A percentile compares a stretch with the other conserved stretches of the same genome.
Evolutionary conservation across 2,888 invertebrate species (phyloP).

Genomic region (Limnephilus marmoratus): DNA sequence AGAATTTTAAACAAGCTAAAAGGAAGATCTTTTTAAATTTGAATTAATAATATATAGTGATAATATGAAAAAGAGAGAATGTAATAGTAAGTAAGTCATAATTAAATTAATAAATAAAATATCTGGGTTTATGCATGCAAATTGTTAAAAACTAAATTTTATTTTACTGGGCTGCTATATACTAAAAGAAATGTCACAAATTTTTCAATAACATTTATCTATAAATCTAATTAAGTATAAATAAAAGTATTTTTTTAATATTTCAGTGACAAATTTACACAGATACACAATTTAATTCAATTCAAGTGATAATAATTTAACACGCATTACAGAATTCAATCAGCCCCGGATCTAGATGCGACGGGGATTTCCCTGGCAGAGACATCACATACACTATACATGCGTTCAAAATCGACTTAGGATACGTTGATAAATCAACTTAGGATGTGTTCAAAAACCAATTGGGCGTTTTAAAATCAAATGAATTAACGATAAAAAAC

Average conservation of each 20-base stretch:
- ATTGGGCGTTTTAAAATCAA: too few relatives aligned
- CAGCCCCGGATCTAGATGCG: too few relatives aligned
- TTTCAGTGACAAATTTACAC: neutral
- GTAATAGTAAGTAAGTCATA: too few relatives aligned
- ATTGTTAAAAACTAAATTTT: neutral
- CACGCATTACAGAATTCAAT: neutral
- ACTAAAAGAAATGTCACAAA: neutral
- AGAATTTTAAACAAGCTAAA: neutral
- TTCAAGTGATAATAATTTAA: neutral
- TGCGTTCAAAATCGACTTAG: too few relatives aligned
- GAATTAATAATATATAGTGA: neutral
- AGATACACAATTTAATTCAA: neutral
- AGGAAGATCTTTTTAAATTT: neutral
- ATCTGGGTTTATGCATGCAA: neutral
- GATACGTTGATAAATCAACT: too few relatives aligned
- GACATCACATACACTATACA: too few relatives aligned
- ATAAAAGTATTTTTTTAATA: neutral
- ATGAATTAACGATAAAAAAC: too few relatives aligned
- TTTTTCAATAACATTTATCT: neutral
- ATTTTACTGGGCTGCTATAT: neutral
- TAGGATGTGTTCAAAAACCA: too few relatives aligned
- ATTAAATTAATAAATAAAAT: too few relatives aligned
- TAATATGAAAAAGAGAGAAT: too few relatives aligned
- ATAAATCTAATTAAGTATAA: neutral
- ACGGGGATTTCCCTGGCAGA: too few relatives aligned